Evolutionary conservation across 2,113 vertebrate species (phyloP).

Genomic region (Hassar affinis): DNA sequence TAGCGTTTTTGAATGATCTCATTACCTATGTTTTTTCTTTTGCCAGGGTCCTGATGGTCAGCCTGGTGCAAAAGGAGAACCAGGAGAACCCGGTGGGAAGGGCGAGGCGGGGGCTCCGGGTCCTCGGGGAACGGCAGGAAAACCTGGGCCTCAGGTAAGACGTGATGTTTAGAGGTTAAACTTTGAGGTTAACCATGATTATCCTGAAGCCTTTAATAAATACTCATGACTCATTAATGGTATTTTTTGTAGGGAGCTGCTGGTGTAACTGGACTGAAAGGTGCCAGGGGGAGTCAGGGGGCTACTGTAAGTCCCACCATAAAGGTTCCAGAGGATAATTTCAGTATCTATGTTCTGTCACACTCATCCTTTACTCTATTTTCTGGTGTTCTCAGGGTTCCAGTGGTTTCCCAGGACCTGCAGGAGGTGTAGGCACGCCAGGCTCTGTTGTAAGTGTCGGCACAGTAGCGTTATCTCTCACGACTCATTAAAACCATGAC

Average conservation of each 20-base stretch:
- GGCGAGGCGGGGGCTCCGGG: slow-evolving; percentile 89
- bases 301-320: slow-evolving; percentile 78
- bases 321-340: background rate
- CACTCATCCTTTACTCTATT: background rate
- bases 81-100: slow-evolving; percentile 88
- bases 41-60: slow-evolving; percentile 89
- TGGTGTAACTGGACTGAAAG: slow-evolving; percentile 92
- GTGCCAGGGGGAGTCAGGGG: slow-evolving; percentile 92
- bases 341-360: background rate
- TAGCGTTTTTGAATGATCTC: background rate
- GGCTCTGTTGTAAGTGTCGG: slow-evolving; percentile 84
- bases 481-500: background rate
- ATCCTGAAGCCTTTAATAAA: background rate
- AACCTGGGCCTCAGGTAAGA: slow-evolving; percentile 81
- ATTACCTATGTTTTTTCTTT: background rate
- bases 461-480: background rate
- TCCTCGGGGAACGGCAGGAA: slow-evolving; percentile 88
- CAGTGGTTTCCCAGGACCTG: slow-evolving; percentile 92
- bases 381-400: slow-evolving; percentile 72
- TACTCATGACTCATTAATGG: background rate
- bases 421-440: slow-evolving; percentile 87
- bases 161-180: background rate
- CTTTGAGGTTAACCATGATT: background rate
- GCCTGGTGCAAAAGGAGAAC: slow-evolving; percentile 92
- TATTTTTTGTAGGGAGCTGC: slow-evolving; percentile 76